A percentile compares a stretch with the other conserved stretches of the same genome.
phyloP scores from a whole-genome alignment of 2,797 vertebrate species.

The Mus spretus region DNA sequence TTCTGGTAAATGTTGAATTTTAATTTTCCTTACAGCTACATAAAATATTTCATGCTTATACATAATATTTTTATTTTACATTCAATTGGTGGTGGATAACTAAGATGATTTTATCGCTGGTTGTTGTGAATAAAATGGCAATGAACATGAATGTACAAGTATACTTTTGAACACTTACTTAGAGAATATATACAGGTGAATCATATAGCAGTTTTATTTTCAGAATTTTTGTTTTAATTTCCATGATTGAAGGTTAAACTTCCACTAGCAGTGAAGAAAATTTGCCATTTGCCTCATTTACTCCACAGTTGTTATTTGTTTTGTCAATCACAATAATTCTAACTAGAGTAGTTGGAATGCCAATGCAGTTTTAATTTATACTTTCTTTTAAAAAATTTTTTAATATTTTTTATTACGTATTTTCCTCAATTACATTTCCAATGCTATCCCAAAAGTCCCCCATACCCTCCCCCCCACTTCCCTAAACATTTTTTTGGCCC shows the following conservation, averaged over 20 bases:
- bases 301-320: not conserved
- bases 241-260: not conserved
- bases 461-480: too few relatives aligned
- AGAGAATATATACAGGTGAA: not conserved
- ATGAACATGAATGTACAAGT: not conserved
- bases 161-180: not conserved
- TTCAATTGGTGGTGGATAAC: not conserved
- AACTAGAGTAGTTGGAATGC: not conserved
- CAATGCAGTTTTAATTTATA: not conserved
- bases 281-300: fast-evolving
- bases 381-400: not conserved
- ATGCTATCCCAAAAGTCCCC: too few relatives aligned
- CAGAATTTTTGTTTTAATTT: not conserved
- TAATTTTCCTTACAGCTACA: not conserved
- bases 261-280: not conserved
- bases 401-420: too few relatives aligned
- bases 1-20: not conserved
- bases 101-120: too few relatives aligned
- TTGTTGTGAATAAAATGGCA: not conserved
- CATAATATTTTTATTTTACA: not conserved
- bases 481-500: too few relatives aligned
- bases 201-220: not conserved
- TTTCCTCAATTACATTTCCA: too few relatives aligned
- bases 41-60: not conserved
- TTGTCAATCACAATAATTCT: not conserved